These are phyloP conservation scores for Spisula solida DNA, from an alignment of 2,888 invertebrate genomes.

Conservation along the genomic window DNA sequence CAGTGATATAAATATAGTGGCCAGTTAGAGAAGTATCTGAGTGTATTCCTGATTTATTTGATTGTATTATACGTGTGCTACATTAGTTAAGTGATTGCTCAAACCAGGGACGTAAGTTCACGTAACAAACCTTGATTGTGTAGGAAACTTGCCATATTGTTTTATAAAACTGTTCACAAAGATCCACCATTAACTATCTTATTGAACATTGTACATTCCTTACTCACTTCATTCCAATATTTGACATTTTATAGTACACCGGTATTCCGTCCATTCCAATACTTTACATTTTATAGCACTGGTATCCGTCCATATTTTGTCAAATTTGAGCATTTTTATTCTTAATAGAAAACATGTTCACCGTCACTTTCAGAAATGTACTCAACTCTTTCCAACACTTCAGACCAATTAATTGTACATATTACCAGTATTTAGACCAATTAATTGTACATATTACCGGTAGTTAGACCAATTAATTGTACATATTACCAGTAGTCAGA, in stretches of 20 bases:
- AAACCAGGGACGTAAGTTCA: background rate
- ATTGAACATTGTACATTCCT: conserved; percentile 3
- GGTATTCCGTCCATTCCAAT: background rate
- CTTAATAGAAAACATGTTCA: too few relatives aligned
- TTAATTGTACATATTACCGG: too few relatives aligned
- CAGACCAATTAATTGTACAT: too few relatives aligned
- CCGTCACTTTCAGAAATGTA: too few relatives aligned
- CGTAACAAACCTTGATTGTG: background rate
- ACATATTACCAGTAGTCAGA: too few relatives aligned
- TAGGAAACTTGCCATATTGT: conserved; percentile 10
- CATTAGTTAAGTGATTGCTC: background rate
- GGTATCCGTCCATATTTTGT: background rate
- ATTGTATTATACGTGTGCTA: background rate
- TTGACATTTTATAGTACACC: background rate
- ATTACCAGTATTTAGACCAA: too few relatives aligned
- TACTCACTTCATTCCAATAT: background rate
- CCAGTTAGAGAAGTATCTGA: too few relatives aligned
- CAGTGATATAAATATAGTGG: too few relatives aligned
- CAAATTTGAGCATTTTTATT: background rate
- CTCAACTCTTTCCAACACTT: too few relatives aligned
- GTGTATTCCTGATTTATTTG: background rate
- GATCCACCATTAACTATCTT: background rate
- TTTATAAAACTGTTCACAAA: background rate
- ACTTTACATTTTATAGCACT: background rate
- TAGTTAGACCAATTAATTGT: too few relatives aligned